Conservation (phyloP, 2,888 invertebrate species). For the Spialia ferax region DNA sequence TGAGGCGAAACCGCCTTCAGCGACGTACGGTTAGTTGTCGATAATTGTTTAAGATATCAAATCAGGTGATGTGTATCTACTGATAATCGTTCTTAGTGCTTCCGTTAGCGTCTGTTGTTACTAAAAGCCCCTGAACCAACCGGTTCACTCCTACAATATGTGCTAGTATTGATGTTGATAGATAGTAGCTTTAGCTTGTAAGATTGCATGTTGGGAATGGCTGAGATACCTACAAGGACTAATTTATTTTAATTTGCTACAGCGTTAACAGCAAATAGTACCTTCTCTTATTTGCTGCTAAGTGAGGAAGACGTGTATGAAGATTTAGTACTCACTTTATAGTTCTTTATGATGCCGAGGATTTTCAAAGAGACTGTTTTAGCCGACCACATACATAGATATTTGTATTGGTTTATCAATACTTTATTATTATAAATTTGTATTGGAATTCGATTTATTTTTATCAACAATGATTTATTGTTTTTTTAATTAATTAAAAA, state of each 20-base stretch:
- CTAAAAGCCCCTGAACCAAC: constrained; percentile 31
- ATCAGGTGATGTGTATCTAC: constrained; percentile 32
- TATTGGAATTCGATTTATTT: neutral
- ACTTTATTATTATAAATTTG: neutral
- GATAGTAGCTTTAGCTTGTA: constrained; percentile 24
- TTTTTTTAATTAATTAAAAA: neutral
- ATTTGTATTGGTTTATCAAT: neutral
- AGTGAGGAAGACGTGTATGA: constrained; percentile 28
- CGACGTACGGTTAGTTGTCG: constrained; percentile 11
- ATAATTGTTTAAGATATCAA: constrained; percentile 35
- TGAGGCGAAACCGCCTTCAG: constrained; percentile 13
- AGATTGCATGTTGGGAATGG: constrained; percentile 32
- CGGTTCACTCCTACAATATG: constrained; percentile 30
- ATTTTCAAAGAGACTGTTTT: neutral
- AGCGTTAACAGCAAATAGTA: constrained; percentile 25
- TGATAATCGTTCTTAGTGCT: constrained; percentile 38
- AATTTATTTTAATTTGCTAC: constrained; percentile 32
- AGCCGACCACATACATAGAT: too few species aligned
- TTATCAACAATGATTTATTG: neutral
- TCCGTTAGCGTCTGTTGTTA: constrained; percentile 30
- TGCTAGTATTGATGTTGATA: constrained; percentile 32
- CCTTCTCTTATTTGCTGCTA: too few species aligned
- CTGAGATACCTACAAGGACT: constrained; percentile 21
- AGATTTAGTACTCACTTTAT: constrained; percentile 1
- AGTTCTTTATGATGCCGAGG: neutral